phyloP scores from a whole-genome alignment of 2,113 vertebrate genomes.

The Scopus umbretta region DNA sequence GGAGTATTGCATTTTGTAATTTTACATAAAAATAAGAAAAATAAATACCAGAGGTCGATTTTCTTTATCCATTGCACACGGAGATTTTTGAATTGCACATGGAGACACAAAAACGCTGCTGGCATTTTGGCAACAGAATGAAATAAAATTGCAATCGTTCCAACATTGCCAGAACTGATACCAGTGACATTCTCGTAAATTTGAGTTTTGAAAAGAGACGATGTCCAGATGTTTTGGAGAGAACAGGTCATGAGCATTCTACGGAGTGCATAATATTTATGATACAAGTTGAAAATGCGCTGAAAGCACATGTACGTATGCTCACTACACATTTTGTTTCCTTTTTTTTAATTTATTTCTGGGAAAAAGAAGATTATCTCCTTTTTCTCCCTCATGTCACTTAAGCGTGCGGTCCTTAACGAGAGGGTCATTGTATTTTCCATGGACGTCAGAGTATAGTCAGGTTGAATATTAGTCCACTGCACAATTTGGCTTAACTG shows the following conservation, averaged over 20 bases:
- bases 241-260: not conserved
- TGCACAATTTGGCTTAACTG: not conserved
- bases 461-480: not conserved
- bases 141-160: not conserved
- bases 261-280: not conserved
- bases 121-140: not conserved
- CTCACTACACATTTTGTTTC: rapidly evolving
- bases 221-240: not conserved
- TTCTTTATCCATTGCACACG: not conserved
- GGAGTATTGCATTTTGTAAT: not conserved
- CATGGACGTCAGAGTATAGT: not conserved
- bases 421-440: not conserved
- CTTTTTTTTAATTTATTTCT: not conserved
- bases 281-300: not conserved
- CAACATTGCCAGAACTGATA: not conserved
- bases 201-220: not conserved
- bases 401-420: not conserved
- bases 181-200: not conserved
- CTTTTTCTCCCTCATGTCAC: not conserved
- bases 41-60: not conserved
- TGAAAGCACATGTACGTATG: not conserved
- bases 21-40: not conserved
- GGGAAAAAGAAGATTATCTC: rapidly evolving
- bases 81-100: not conserved
- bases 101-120: not conserved